Percentiles rank a stretch among this genome's conserved stretches.
These are phyloP conservation scores for Anoplolepis gracilipes DNA, from an alignment of 1,140 invertebrate species.

Conservation along the genomic window DNA sequence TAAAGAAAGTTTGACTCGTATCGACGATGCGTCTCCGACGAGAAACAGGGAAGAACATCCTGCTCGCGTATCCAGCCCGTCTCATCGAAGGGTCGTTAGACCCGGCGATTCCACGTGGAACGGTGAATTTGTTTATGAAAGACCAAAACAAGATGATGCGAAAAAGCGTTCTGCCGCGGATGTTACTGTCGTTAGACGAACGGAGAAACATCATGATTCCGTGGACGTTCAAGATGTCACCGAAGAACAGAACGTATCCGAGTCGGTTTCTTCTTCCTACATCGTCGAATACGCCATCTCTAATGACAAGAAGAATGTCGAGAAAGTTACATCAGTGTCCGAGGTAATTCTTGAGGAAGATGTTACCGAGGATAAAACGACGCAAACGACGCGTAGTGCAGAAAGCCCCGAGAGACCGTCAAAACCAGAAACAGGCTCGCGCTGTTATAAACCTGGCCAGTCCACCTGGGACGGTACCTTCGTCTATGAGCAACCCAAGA, in stretches of 20 bases:
- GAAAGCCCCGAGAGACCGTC: conserved; percentile 16
- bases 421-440: neutral
- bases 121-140: conserved; percentile 68
- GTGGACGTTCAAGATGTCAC: conserved; percentile 71
- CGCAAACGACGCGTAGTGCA: neutral
- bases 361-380: neutral
- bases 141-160: neutral
- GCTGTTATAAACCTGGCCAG: conserved; percentile 73
- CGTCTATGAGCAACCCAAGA: conserved; percentile 57
- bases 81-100: conserved; percentile 8
- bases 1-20: conserved; percentile 35
- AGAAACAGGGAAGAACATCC: neutral
- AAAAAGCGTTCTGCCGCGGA: conserved; percentile 36
- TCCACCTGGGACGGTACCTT: conserved; percentile 80
- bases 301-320: conserved; percentile 65
- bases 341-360: conserved; percentile 69
- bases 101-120: conserved; percentile 74
- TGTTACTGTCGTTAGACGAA: conserved; percentile 61
- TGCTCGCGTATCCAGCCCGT: conserved; percentile 12
- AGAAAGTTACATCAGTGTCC: conserved; percentile 69
- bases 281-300: conserved; percentile 66
- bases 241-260: conserved; percentile 65
- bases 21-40: conserved; percentile 6
- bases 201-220: conserved; percentile 61
- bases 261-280: conserved; percentile 63